Conservation (phyloP, 2,113 vertebrate species). For the Prunella fulvescens region DNA sequence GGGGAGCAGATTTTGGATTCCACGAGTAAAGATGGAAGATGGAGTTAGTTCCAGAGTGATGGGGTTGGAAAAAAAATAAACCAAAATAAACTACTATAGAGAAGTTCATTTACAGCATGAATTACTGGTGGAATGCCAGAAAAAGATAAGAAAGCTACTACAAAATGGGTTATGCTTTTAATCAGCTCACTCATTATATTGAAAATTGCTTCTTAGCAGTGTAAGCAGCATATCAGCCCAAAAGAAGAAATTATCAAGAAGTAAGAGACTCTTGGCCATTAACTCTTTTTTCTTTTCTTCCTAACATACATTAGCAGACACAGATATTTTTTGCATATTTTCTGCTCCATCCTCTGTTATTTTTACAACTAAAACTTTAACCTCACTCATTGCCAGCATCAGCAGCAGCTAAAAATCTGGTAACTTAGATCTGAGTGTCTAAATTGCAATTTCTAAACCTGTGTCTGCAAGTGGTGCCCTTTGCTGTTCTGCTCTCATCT, state of each 20-base stretch:
- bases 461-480: not conserved
- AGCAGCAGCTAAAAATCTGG: not conserved
- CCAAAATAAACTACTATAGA: not conserved
- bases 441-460: not conserved
- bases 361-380: not conserved
- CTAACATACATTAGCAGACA: not conserved
- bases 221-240: not conserved
- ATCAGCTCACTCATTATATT: not conserved
- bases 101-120: not conserved
- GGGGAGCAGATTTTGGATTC: not conserved
- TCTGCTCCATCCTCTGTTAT: not conserved
- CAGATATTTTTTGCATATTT: not conserved
- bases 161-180: not conserved
- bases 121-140: not conserved
- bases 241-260: not conserved
- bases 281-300: not conserved
- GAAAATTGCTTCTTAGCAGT: not conserved
- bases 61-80: not conserved
- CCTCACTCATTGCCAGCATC: not conserved
- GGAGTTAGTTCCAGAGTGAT: not conserved
- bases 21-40: not conserved
- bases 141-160: not conserved
- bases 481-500: not conserved
- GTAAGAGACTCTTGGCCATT: not conserved
- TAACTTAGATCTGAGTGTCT: not conserved